Conservation (phyloP, 35 echinoderm and acorn worm species). For the Anneissia japonica region DNA sequence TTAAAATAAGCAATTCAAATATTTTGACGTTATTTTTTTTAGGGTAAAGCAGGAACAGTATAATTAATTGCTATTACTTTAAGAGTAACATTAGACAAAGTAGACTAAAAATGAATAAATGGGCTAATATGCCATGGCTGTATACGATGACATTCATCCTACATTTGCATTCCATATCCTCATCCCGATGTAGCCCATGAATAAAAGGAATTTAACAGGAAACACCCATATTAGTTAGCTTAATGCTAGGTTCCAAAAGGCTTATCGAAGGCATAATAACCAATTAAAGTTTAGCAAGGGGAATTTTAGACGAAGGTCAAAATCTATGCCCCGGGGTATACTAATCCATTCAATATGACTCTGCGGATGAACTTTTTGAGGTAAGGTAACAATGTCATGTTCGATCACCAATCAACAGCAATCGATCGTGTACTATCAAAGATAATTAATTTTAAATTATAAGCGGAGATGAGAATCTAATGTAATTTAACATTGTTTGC, state of each 20-base stretch:
- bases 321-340: background rate
- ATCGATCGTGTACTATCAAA: no score
- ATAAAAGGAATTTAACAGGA: background rate
- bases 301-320: background rate
- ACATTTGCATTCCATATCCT: background rate
- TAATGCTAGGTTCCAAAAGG: background rate
- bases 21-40: no score
- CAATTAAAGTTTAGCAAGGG: background rate
- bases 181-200: background rate
- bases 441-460: no score
- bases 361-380: no score
- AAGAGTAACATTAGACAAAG: no score
- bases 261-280: background rate
- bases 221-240: background rate
- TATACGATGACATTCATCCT: background rate
- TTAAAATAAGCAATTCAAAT: no score
- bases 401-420: background rate
- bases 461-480: no score
- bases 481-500: no score
- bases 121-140: no score
- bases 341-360: background rate
- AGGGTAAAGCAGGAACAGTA: no score
- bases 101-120: no score
- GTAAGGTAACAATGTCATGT: background rate
- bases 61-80: no score